Base-by-base conservation (phyloP, 2,888 invertebrate species). In the Eucera pruinosa region DNA sequence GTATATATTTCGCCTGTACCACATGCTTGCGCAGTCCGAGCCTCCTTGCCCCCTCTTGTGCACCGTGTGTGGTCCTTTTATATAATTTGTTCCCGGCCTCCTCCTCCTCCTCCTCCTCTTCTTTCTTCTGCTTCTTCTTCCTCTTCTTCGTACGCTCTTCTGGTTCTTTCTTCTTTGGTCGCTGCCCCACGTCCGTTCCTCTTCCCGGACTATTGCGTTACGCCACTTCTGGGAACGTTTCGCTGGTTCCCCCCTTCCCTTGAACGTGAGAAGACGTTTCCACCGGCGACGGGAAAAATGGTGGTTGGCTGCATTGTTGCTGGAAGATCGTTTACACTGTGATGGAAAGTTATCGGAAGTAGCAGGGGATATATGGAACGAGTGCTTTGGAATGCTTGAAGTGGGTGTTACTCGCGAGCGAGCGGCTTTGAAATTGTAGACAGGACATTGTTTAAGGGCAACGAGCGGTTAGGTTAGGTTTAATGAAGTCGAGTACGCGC, bases 21-120 rank as follows among this genome's bases (percentile, higher is more conserved):
- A 57, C 74, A 85, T 81, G 74, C 82, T 74, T 81, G 75, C 77
- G 50, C 58, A 65, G 72, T 78, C 82, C 83, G 68, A 52, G 71
- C 54, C 55, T 62, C 62, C 71, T 54, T 61, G 74, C 76, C 57
- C 52, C 60, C 69, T 77, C 81, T 81, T 75, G 86, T 77, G 85
- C 87, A 65, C 79, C 86, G 82, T 87, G 88, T 88, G 89, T 87
- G 89, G 87, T 89, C 88, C 87, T 87, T 88, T 85, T 85, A 85
- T 83, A 85, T 85, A 87, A 88, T 88, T 88, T 85, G 84, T 87
- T 85, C 84, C 68, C 72, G 47, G 36, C 50, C 72, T 55, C 69
- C 66, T 68, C 48, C 62, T 57, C 47, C 48, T 50, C 18, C 43
- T 45, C 30, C 15, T 27, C 15, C 6, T 33, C n/a, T 43, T 54